phyloP scores from a whole-genome alignment of 2,888 invertebrate species.

The Glomeris marginata region DNA sequence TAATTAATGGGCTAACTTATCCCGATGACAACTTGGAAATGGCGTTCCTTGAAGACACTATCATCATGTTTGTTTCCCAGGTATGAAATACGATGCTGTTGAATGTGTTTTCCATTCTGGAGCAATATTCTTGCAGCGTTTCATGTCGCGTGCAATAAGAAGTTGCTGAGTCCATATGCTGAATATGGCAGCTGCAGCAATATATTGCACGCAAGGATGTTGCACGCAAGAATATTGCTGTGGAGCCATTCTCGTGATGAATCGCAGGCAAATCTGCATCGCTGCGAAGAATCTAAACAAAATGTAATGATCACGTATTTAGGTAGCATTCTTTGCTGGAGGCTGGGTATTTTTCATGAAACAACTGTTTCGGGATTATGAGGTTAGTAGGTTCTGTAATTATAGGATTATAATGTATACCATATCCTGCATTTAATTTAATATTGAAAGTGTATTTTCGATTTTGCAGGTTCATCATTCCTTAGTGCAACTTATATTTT shows the following conservation, averaged over 20 bases:
- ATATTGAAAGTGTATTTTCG: conserved; percentile 5
- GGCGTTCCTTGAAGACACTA: conserved; percentile 70
- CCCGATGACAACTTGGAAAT: conserved; percentile 33
- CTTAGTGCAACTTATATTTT: conserved; percentile 88
- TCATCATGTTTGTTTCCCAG: conserved; percentile 67
- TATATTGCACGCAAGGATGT: neutral
- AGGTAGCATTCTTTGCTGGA: conserved; percentile 87
- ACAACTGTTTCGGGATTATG: conserved; percentile 91
- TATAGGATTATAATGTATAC: neutral
- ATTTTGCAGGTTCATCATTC: conserved; percentile 59
- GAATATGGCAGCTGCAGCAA: neutral
- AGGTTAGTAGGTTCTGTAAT: conserved; percentile 34
- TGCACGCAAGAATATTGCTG: too few relatives aligned
- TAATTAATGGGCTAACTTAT: too few relatives aligned
- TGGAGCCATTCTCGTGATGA: neutral
- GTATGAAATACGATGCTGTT: conserved; percentile 30
- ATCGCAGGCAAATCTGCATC: neutral
- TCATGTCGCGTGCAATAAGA: neutral
- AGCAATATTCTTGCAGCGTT: conserved; percentile 1
- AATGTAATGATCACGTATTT: conserved; percentile 26
- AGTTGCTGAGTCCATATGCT: neutral
- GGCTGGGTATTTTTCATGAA: conserved; percentile 99
- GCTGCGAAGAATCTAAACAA: neutral
- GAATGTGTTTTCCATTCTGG: neutral
- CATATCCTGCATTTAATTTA: conserved; percentile 1